These are phyloP conservation scores for Psittacula derbiana DNA, from an alignment of 2,797 vertebrate genomes.

Conservation along the genomic window DNA sequence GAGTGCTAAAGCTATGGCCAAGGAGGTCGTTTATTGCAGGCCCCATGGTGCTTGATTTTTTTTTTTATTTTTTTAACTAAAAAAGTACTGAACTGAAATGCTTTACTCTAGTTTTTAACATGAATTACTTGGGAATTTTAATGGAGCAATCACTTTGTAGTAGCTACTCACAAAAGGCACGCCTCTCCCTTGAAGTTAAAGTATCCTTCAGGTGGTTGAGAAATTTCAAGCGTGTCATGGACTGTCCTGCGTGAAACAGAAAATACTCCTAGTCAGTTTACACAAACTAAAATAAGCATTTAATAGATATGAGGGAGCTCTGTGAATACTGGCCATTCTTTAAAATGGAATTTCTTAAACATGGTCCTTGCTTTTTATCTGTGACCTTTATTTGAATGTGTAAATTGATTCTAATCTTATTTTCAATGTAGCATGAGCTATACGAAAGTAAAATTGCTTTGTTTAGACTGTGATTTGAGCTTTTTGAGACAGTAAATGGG, in stretches of 20 bases:
- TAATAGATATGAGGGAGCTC: background rate
- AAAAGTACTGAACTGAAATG: background rate
- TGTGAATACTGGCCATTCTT: background rate
- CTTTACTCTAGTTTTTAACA: background rate
- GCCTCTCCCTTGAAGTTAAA: background rate
- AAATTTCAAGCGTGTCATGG: background rate
- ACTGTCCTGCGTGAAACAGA: background rate
- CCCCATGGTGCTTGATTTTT: background rate
- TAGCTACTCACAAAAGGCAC: background rate
- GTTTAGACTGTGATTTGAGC: background rate
- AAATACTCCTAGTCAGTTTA: background rate
- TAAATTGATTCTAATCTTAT: background rate
- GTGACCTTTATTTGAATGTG: background rate
- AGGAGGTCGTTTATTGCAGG: background rate
- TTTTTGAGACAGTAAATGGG: background rate
- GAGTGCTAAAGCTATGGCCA: background rate
- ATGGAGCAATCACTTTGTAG: background rate
- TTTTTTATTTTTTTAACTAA: background rate
- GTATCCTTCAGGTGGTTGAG: background rate
- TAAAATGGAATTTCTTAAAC: background rate
- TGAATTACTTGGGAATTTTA: background rate
- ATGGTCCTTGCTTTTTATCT: background rate
- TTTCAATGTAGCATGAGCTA: background rate
- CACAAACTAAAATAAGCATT: background rate
- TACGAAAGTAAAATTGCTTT: background rate